Conservation (phyloP, 2,888 invertebrate species). For the Chrysotoxum bicinctum region DNA sequence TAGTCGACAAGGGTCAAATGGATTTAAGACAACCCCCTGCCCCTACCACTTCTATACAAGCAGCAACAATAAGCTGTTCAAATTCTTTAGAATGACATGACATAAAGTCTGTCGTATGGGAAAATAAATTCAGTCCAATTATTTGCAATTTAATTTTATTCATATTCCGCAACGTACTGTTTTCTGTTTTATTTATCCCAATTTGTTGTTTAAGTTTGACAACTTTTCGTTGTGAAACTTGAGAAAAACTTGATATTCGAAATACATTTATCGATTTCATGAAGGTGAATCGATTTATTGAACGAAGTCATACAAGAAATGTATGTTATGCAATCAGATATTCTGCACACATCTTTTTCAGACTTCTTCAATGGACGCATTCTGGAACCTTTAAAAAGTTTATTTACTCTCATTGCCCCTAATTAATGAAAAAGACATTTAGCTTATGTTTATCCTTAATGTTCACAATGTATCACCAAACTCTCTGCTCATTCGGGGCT, state of each 20-base stretch:
- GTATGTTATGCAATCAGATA: neutral
- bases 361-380: neutral
- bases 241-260: too few relatives aligned
- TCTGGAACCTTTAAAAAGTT: neutral
- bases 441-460: neutral
- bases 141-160: slow-evolving; percentile 56
- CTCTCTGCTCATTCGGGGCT: neutral
- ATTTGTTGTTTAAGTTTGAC: neutral
- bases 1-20: slow-evolving; percentile 53
- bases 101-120: slow-evolving; percentile 43
- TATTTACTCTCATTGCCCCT: neutral
- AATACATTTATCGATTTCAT: neutral
- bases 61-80: slow-evolving; percentile 40
- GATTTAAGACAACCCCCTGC: slow-evolving; percentile 34
- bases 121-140: slow-evolving; percentile 60
- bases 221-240: too few relatives aligned
- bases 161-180: neutral
- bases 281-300: neutral
- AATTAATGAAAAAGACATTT: neutral
- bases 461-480: neutral
- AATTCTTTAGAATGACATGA: slow-evolving; percentile 49
- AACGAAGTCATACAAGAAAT: neutral
- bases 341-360: neutral
- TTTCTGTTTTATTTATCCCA: neutral
- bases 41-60: slow-evolving; percentile 1